Evolutionary conservation across 1,140 invertebrate genomes (phyloP), one percentile per base, ranked within the genome.

Genomic region (Drosophila azteca): DNA sequence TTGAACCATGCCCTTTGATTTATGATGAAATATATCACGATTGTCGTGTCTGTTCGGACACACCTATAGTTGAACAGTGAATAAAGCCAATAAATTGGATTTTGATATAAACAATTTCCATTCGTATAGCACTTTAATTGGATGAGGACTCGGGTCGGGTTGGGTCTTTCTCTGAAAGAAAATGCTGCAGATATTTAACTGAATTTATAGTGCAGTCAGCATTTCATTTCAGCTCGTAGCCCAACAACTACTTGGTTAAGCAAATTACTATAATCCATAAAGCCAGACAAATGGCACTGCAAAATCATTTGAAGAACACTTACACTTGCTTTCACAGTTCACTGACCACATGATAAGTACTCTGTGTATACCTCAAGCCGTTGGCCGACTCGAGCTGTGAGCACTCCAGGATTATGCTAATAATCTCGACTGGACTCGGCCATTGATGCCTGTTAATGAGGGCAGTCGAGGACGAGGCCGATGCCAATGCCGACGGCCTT

Each of bases 401-500:
- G 8, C n/a, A 35, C 11, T 29, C 13, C 31, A 41, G 67, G 11
- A 69, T 70, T 69, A 70, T 58, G 65, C 67, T 69, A 70, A 69
- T 69, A 69, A 44, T 50, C 44, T 68, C 4, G 22, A 44, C 35
- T 68, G 6, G 22, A 44, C 11, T 26, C 46, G 44, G 17, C 24
- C 48, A 45, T 55, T 41, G 35, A 39, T 39, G 35, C 35, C 11
- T 39, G 11, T 39, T 39, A 39, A 39, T 39, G 35, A 39, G 35
- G 35, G 3, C 24, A 26, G 24, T 0, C 24, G 22, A 24, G 22
- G 22, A 24, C 22, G 2, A 24, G 22, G 3, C 1, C 22, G 3
- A 24, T 1, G 22, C 22, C 2, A 2, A 24, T 3, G 31, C 9
- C 9, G 9, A 11, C 1, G 7, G 7, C 29, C 29, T 31, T 0